phyloP scores from a whole-genome alignment of 2,797 vertebrate genomes.

The Acipenser oxyrinchus region DNA sequence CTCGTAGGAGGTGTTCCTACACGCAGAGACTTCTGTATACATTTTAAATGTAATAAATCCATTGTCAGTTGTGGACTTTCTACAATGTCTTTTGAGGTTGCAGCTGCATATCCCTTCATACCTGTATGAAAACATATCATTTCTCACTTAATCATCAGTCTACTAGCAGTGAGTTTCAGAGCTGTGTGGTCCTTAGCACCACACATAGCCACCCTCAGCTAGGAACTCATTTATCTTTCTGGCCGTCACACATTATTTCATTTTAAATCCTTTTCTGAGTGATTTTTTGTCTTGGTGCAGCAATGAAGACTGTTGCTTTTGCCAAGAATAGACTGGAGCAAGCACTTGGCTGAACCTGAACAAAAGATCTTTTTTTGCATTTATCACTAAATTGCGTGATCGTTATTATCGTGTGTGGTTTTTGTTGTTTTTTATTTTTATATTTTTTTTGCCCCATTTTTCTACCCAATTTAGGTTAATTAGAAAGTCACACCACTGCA shows the following conservation, averaged over 20 bases:
- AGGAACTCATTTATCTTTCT: constrained; percentile 75
- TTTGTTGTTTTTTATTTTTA: constrained; percentile 4
- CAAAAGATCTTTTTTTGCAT: constrained; percentile 1
- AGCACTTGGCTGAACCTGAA: background rate
- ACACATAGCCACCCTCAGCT: constrained; percentile 40
- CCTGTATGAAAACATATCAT: constrained; percentile 53
- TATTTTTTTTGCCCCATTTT: background rate
- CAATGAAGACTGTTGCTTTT: no score
- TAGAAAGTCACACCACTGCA: no score
- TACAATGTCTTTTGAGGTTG: constrained; percentile 41
- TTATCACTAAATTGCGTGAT: constrained; percentile 1
- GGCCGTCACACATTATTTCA: constrained; percentile 65
- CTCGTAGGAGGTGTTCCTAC: no score
- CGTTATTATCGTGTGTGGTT: background rate
- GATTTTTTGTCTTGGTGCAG: constrained; percentile 9
- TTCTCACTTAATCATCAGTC: constrained; percentile 52
- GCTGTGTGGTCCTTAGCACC: constrained; percentile 77
- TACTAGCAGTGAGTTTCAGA: constrained; percentile 30
- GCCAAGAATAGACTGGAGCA: no score
- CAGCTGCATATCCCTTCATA: constrained; percentile 47
- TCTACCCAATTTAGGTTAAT: no score
- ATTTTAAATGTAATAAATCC: no score
- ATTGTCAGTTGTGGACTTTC: constrained; percentile 19
- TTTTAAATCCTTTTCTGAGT: constrained; percentile 31
- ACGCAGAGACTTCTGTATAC: no score